Conservation (phyloP, 2,888 invertebrate genomes). For the Cancer borealis region DNA sequence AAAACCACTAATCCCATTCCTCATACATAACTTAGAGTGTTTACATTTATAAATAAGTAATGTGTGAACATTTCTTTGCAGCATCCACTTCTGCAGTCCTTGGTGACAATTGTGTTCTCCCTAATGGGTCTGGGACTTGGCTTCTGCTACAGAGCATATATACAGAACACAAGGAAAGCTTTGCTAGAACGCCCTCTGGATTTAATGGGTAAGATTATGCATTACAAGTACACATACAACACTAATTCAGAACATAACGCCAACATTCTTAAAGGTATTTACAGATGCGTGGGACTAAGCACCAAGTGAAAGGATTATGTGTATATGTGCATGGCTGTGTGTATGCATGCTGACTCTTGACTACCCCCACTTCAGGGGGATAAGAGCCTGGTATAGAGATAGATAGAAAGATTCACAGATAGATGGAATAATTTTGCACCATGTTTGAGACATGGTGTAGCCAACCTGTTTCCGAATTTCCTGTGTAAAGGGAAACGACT, state of each 20-base stretch:
- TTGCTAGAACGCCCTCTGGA: conserved; percentile 83
- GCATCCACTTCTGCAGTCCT: conserved; percentile 88
- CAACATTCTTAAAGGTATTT: not conserved
- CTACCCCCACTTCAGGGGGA: not conserved
- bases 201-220: conserved; percentile 79
- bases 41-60: not conserved
- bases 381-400: not conserved
- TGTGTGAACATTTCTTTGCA: conserved; percentile 79
- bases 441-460: not conserved
- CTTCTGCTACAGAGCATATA: conserved; percentile 83
- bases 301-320: too few relatives aligned
- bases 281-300: not conserved
- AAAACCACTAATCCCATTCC: not conserved
- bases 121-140: conserved; percentile 86
- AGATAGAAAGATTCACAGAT: not conserved
- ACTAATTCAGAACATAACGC: not conserved
- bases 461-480: not conserved
- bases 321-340: too few relatives aligned
- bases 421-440: not conserved
- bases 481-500: not conserved
- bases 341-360: too few relatives aligned
- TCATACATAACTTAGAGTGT: not conserved
- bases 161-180: conserved; percentile 82
- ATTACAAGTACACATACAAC: too few relatives aligned
- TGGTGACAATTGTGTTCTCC: conserved; percentile 85